Conservation (phyloP, 2,888 invertebrate species). For the Drosophila seclusa region DNA sequence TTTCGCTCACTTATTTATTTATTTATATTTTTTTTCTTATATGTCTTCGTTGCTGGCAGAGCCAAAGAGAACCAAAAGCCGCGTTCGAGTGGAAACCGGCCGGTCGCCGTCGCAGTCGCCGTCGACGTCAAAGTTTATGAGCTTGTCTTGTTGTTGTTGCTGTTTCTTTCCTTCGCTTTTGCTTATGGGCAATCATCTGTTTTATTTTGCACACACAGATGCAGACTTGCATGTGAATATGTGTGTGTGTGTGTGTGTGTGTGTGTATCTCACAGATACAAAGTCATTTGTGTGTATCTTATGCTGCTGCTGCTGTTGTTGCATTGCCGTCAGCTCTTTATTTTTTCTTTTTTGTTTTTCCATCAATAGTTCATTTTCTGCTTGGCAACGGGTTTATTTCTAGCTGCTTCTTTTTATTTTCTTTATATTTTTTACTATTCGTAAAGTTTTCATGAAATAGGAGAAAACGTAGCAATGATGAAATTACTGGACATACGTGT, state of each 20-base stretch:
- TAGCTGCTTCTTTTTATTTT: constrained; percentile 30
- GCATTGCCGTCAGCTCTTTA: constrained; percentile 63
- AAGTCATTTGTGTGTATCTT: constrained; percentile 63
- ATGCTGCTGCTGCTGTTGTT: constrained; percentile 71
- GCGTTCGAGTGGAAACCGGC: constrained; percentile 61
- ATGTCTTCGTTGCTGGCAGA: constrained; percentile 54
- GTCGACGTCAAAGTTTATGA: constrained; percentile 39
- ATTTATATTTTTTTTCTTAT: constrained; percentile 56
- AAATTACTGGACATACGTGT: constrained; percentile 74
- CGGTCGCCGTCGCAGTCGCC: constrained; percentile 37
- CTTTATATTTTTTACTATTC: constrained; percentile 46
- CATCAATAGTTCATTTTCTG: constrained; percentile 78
- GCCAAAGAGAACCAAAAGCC: constrained; percentile 52
- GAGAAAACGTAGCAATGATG: constrained; percentile 76
- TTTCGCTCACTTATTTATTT: constrained; percentile 69
- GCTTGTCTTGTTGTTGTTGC: constrained; percentile 36
- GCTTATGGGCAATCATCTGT: constrained; percentile 80
- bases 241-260: constrained; percentile 18
- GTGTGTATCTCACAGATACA: constrained; percentile 47
- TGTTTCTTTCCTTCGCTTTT: constrained; percentile 58
- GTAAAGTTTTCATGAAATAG: constrained; percentile 71
- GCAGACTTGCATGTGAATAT: constrained; percentile 29
- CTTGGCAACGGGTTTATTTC: constrained; percentile 73
- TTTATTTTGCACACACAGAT: constrained; percentile 70
- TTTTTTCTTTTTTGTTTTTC: constrained; percentile 63